Percentiles rank a stretch among this genome's conserved stretches.
These are phyloP conservation scores for Arvicanthis niloticus DNA, from an alignment of 2,113 vertebrate species.

Conservation along the genomic window DNA sequence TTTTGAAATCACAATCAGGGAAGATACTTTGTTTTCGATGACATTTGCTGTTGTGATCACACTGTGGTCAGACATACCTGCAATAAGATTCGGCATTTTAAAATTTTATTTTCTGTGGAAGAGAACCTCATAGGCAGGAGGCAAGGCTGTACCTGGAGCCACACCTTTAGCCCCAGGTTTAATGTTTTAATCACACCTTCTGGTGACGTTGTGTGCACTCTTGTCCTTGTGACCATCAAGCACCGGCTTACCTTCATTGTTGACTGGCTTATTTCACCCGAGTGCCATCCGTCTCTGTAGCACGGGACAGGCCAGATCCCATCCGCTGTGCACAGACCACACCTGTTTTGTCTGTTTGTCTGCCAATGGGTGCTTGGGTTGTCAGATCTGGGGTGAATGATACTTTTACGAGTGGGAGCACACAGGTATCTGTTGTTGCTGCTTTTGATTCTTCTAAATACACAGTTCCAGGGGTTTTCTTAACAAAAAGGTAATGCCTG, in stretches of 20 bases:
- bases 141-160: background rate
- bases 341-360: rapidly evolving
- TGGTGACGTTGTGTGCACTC: too few species aligned
- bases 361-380: background rate
- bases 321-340: rapidly evolving
- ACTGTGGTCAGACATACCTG: background rate
- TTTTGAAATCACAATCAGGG: background rate
- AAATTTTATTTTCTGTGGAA: background rate
- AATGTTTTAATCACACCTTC: background rate
- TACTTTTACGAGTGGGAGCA: background rate
- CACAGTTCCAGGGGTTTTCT: background rate
- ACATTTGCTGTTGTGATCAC: background rate
- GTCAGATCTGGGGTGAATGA: background rate
- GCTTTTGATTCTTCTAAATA: background rate
- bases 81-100: background rate
- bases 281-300: background rate
- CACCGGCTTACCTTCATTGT: background rate
- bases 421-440: too few species aligned
- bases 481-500: background rate
- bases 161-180: background rate
- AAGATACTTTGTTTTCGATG: background rate
- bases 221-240: background rate
- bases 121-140: too few species aligned
- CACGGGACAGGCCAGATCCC: background rate
- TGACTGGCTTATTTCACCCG: background rate